A percentile compares a stretch with the other conserved stretches of the same genome.
Conservation (phyloP, 1,140 invertebrate genomes). For the Drosophila willistoni region DNA sequence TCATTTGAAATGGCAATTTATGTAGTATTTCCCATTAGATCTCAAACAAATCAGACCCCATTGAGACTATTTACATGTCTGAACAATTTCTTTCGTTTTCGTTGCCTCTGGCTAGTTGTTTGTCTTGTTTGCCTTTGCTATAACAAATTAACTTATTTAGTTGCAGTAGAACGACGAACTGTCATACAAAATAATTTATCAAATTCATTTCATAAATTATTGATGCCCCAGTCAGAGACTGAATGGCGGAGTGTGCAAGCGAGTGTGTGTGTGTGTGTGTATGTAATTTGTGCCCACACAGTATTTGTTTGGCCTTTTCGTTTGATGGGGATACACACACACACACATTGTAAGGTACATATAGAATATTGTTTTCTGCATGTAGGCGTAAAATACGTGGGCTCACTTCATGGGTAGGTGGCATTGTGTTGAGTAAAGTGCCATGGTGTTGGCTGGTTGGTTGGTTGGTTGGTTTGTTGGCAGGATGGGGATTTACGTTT, state of each 20-base stretch:
- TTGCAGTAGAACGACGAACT: slow-evolving; percentile 37
- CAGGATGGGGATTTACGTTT: too few species aligned
- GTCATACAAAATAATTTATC: slow-evolving; percentile 72
- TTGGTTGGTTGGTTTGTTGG: too few species aligned
- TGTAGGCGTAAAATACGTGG: slow-evolving; percentile 45
- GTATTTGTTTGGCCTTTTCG: slow-evolving; percentile 25
- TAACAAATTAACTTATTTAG: slow-evolving; percentile 67
- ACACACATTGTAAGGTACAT: slow-evolving; percentile 15
- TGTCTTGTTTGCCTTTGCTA: slow-evolving; percentile 8
- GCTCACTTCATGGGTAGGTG: neutral
- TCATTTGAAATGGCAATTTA: slow-evolving; percentile 48
- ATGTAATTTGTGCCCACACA: slow-evolving; percentile 43
- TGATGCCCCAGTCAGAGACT: slow-evolving; percentile 36
- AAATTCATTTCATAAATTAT: slow-evolving; percentile 64
- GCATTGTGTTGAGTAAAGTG: too few species aligned
- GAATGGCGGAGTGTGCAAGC: slow-evolving; percentile 1
- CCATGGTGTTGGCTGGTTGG: too few species aligned
- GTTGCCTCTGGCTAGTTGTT: neutral
- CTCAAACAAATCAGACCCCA: slow-evolving; percentile 33
- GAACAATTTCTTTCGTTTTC: slow-evolving; percentile 7
- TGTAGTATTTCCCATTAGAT: slow-evolving; percentile 44
- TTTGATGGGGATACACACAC: slow-evolving; percentile 12
- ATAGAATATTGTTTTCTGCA: slow-evolving; percentile 41
- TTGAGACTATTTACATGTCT: slow-evolving; percentile 59
- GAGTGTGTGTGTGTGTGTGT: slow-evolving; percentile 15